Conservation (phyloP, 2,113 vertebrate genomes). For the Colius striatus region DNA sequence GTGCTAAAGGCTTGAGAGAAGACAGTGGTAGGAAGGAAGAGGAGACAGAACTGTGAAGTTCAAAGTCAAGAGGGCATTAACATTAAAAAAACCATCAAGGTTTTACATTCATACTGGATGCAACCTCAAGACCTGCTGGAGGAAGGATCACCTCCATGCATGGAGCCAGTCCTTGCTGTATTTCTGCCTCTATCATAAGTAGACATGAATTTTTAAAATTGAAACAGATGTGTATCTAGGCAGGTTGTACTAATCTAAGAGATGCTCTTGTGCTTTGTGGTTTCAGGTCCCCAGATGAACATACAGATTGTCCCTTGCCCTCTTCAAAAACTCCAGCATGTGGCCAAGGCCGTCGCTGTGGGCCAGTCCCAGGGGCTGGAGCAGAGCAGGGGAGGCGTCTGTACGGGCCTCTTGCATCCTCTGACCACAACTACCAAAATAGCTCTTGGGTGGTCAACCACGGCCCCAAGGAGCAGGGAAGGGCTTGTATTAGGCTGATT, state of each 20-base stretch:
- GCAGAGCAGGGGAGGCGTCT: fast-evolving
- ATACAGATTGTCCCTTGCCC: background rate
- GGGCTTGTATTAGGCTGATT: constrained; percentile 15
- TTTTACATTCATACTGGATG: background rate
- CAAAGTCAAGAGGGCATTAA: background rate
- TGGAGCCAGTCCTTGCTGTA: background rate
- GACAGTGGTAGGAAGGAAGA: background rate
- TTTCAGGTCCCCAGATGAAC: background rate
- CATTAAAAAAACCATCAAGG: background rate
- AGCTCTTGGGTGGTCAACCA: background rate
- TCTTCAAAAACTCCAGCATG: background rate
- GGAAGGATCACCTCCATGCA: background rate
- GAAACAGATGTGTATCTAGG: background rate
- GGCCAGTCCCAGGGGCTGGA: background rate
- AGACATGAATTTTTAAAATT: background rate
- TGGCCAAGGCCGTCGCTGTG: background rate
- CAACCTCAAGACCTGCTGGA: background rate
- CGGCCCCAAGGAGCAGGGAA: background rate
- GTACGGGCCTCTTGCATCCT: background rate
- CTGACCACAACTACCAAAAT: background rate
- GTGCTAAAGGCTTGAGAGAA: background rate
- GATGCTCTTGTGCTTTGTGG: background rate
- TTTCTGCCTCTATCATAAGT: background rate
- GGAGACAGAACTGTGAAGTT: background rate
- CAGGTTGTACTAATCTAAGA: background rate